Percentiles rank a stretch among this genome's conserved stretches.
Evolutionary conservation across 2,113 vertebrate species (phyloP).

Genomic region (Gymnocephalus cernua): DNA sequence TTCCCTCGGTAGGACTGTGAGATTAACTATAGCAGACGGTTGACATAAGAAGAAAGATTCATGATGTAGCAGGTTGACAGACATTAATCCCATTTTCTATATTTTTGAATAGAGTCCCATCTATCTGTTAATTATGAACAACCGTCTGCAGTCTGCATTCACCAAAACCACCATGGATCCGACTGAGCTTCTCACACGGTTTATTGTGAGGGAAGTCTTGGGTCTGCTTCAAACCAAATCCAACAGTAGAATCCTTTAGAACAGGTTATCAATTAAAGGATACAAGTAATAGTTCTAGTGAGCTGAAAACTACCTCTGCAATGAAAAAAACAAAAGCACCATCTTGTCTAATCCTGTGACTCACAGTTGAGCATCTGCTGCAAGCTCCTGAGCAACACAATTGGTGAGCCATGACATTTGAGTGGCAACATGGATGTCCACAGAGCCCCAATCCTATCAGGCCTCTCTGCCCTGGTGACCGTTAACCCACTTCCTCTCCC

Average conservation of each 20-base stretch:
- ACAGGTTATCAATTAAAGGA: conserved; percentile 10
- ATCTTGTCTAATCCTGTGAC: conserved; percentile 16
- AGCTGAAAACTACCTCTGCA: neutral
- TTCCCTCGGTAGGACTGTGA: conserved; percentile 26
- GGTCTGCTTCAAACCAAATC: neutral
- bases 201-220: neutral
- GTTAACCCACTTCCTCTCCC: conserved; percentile 79
- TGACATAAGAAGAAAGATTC: conserved; percentile 26
- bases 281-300: neutral
- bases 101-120: conserved; percentile 10
- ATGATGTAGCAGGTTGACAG: conserved; percentile 31
- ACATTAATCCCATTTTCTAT: conserved; percentile 27
- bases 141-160: neutral
- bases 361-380: conserved; percentile 41
- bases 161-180: conserved; percentile 27
- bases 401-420: conserved; percentile 51
- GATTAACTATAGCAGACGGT: conserved; percentile 50
- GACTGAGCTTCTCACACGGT: neutral
- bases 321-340: neutral
- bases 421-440: conserved; percentile 51
- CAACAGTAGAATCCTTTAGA: neutral
- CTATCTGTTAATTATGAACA: neutral
- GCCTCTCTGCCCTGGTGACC: conserved; percentile 55
- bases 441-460: conserved; percentile 59
- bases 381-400: conserved; percentile 25